Base-by-base conservation (phyloP, 1,140 invertebrate species). In the Paraescarpia echinospica region DNA sequence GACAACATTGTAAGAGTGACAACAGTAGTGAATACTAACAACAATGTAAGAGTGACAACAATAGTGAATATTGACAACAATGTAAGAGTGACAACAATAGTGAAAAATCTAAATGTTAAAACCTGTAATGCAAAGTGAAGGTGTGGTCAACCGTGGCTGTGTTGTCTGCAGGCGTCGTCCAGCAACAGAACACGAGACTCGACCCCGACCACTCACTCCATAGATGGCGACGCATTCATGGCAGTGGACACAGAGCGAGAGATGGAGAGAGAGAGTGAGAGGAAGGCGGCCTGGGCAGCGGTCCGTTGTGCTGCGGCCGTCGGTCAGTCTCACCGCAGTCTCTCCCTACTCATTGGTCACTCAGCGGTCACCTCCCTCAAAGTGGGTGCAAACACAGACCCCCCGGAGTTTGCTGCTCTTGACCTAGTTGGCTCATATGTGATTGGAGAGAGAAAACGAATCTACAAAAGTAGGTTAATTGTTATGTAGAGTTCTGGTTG, bases 401-500 rank as follows among this genome's bases (percentile, higher is more conserved):
- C 95, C 35, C 95, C 95, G 77, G 95, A 96, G 31, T 96, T 96
- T 93, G 92, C 94, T 1, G 94, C 94, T 14, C 94, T 96, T 31
- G 95, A 96, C 93, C 94, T 96, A 89, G 92, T 96, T 31, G 94
- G 94, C 93, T 91, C 93, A 0, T 96, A 95, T 94, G 94, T 95
- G 6, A 94, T 96, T 48, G 95, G 95, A 34, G 93, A 95, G 89
- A 95, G 95, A 93, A 95, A 95, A 93, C 95, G 95, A 93, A 94
- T 95, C 22, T 96, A 94, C 92, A 96, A 95, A 94, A 95, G 95
- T 96, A 94, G 94, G 94, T 91, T 14, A 35, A n/a, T 33, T n/a
- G 14, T 18, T 77, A 18, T 77, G 18, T 77, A 27, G 14, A 27
- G 14, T 27, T 77, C 48, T 51, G 48, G 91, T n/a, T 35, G 91